Evolutionary conservation across 1,140 invertebrate species (phyloP), one percentile per base, ranked within the genome.

Genomic region (Dysdera silvatica): DNA sequence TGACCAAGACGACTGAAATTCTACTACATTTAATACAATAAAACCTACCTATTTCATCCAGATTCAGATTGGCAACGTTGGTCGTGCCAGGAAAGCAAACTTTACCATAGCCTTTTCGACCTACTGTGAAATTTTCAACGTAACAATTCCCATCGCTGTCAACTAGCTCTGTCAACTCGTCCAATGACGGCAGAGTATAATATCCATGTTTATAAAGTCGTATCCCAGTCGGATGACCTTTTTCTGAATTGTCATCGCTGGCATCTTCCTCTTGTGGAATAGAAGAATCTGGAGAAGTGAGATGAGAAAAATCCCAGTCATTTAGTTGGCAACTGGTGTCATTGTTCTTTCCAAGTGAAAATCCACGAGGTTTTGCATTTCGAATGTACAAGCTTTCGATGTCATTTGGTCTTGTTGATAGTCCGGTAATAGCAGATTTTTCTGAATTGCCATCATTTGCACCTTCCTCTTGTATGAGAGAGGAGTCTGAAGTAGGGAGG

Each of bases 51-150:
- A 91, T 83, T 69, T 90, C 85, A 77, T 97, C 93, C 7, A 97
- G 74, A 78, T 97, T 90, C 18, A 98, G 70, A 8, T 86, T 87
- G 24, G 87, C 82, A n/a, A 98, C 85, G 75, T 97, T 88, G 62
- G 95, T 86, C 24, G 84, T 81, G 65, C 89, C 88, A 29, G 85
- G 84, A 73, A 92, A 99, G 73, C 82, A 90, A 0, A 99, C 87
- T 75, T 88, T 91, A 24, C 96, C 95, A 76, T 93, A 98, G 45
- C 89, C 89, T 59, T 86, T 80, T 16, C 95, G 81, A 0, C 93
- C 94, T 51, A 98, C 81, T 0, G 89, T 91, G 66, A 98, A 89
- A 67, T 91, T 85, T n/a, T 90, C 85, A 12, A 97, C 87, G 31
- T 90, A 77, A 74, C 92, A 96, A 24, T 80, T 80, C 29, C 88